A percentile compares a stretch with the other conserved stretches of the same genome.
phyloP scores from a whole-genome alignment of 1,140 invertebrate species.

The Homarus americanus region DNA sequence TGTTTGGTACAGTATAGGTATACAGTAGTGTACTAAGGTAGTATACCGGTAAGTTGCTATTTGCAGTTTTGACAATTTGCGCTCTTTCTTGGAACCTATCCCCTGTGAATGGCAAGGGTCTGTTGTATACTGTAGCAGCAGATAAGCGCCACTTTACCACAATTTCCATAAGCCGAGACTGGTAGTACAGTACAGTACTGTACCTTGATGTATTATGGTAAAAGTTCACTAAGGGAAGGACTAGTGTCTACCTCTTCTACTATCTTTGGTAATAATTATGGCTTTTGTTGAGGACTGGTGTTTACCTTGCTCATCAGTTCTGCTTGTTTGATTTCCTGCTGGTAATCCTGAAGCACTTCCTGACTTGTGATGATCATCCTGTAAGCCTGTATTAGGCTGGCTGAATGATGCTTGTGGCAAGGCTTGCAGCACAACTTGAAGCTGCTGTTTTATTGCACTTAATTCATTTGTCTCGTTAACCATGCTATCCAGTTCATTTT shows the following conservation, averaged over 20 bases:
- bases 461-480: slow-evolving; percentile 25
- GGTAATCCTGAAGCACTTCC: not conserved
- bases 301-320: slow-evolving; percentile 3
- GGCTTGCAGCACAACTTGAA: slow-evolving; percentile 13
- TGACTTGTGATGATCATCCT: not conserved
- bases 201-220: too few species aligned
- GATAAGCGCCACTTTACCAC: too few species aligned
- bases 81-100: too few species aligned
- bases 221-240: not conserved
- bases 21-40: too few species aligned
- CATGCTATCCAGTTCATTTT: slow-evolving; percentile 24
- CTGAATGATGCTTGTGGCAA: not conserved
- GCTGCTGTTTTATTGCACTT: slow-evolving; percentile 54
- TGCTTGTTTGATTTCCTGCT: too few species aligned
- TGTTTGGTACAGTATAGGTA: too few species aligned
- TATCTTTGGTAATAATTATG: slow-evolving; percentile 22
- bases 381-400: not conserved
- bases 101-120: too few species aligned
- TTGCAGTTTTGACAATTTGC: too few species aligned
- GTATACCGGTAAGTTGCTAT: too few species aligned
- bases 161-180: too few species aligned
- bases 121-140: too few species aligned
- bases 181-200: too few species aligned
- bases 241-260: not conserved
- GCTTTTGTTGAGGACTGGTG: not conserved